These are phyloP conservation scores for Urocitellus parryii DNA, from an alignment of 2,113 vertebrate genomes.

Conservation along the genomic window DNA sequence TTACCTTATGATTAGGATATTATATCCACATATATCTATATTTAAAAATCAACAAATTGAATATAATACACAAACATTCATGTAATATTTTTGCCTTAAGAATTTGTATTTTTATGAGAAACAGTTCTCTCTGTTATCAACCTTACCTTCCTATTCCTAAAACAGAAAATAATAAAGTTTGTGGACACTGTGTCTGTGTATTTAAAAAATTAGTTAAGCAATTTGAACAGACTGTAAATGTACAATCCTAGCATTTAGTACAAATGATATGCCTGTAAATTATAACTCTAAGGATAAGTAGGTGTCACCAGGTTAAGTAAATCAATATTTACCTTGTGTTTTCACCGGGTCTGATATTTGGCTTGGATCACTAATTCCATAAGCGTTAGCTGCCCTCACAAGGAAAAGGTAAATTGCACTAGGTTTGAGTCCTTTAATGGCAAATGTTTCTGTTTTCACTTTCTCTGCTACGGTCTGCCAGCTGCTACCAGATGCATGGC, in stretches of 20 bases:
- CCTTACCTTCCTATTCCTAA: not conserved
- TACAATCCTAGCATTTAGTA: not conserved
- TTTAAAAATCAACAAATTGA: not conserved
- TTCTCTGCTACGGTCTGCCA: conserved; percentile 99
- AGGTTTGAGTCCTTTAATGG: conserved; percentile 95
- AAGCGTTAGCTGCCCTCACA: conserved; percentile 97
- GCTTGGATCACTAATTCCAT: conserved; percentile 98
- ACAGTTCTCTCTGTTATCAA: not conserved
- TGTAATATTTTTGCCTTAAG: not conserved
- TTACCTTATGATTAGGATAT: not conserved
- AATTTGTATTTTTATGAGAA: not conserved
- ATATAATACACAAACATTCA: not conserved
- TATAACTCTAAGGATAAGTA: not conserved
- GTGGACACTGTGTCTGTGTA: not conserved
- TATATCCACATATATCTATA: not conserved
- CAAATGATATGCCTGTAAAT: not conserved
- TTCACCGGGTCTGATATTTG: conserved; percentile 98
- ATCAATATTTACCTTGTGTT: conserved; percentile 94
- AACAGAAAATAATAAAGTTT: not conserved
- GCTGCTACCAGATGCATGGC: conserved; percentile 98
- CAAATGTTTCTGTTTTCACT: conserved; percentile 95
- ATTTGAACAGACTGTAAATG: not conserved
- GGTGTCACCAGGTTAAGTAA: not conserved
- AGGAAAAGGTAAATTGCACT: conserved; percentile 99
- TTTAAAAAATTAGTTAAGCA: conserved; percentile 41